These are phyloP conservation scores for Chrysaora quinquecirrha DNA, from an alignment of 30 jellyfish, hydroid and myxozoan species.

Conservation along the genomic window DNA sequence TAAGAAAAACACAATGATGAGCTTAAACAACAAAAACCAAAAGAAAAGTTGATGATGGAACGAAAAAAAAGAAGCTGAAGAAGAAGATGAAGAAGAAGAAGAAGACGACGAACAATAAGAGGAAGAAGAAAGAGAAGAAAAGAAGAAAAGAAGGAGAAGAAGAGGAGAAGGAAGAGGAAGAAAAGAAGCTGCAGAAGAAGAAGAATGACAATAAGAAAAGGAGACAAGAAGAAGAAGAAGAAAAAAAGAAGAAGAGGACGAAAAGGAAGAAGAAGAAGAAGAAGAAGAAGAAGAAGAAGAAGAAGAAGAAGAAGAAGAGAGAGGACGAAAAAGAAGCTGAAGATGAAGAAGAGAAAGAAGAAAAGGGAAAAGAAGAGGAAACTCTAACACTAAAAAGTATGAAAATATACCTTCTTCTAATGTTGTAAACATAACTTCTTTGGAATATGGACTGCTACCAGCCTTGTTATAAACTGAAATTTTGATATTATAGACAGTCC, in stretches of 20 bases:
- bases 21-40: neutral
- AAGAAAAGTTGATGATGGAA: no score
- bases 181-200: neutral
- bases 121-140: no score
- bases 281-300: no score
- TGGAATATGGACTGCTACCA: constrained; percentile 56
- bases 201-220: no score
- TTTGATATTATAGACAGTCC: constrained; percentile 52
- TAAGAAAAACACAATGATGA: neutral
- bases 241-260: neutral
- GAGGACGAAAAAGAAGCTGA: neutral
- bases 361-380: neutral
- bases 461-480: constrained; percentile 45
- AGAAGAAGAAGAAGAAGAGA: neutral
- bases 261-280: neutral
- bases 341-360: neutral
- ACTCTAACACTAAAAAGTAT: neutral
- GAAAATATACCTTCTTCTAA: constrained; percentile 42
- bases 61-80: neutral
- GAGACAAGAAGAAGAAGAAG: no score
- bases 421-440: constrained; percentile 10
- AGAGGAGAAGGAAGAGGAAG: neutral
- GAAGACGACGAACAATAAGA: no score
- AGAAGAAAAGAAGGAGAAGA: neutral
- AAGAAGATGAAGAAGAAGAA: neutral